Base-by-base conservation (phyloP, 23 tunicate species). In the Ciona savignyi region DNA sequence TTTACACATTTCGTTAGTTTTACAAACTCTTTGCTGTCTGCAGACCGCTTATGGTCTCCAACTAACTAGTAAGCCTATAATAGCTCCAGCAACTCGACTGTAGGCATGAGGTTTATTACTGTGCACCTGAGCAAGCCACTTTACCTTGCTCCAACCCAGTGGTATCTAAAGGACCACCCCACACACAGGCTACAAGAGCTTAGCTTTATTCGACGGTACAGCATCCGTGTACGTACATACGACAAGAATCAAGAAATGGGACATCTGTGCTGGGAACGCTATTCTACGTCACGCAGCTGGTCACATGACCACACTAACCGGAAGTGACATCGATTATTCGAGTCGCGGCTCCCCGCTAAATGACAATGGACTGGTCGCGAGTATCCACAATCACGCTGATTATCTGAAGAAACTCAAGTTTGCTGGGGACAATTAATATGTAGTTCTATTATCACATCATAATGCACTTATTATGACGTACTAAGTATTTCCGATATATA, bases 201-300 rank as follows among this genome's bases (percentile, higher is more conserved):
- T 94, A 23, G 95, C 90, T 1, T 51, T 94, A 29, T 94, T 83
- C 79, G 70, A 87, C 27, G 99, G 99, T 0, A 63, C 42, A 20
- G 99, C 95, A 4, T 78, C 88, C 23, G 99, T 83, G 1, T 94
- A 94, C 65, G 74, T 94, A 26, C 99, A 94, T 76, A 94, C 99
- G 6, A 83, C 95, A 3, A 62, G 73, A 64, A 94, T 94, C 71
- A 94, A 94, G 73, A 87, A 87, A 74, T 94, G 99, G 99, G 99
- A 94, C 66, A 79, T 94, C 11, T 94, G 99, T 60, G 86, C 99
- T 1, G 95, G 95, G 21, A 78, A 91, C 69, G 99, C 99, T 6
- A 94, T 94, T 66, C 29, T 94, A 60, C 60, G 76, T 22, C 70
- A 93, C 22, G 74, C 78, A 0, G 86, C 83, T 11, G 99, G 99